These are phyloP conservation scores for Cydia amplana DNA, from an alignment of 1,140 invertebrate genomes.

Conservation along the genomic window DNA sequence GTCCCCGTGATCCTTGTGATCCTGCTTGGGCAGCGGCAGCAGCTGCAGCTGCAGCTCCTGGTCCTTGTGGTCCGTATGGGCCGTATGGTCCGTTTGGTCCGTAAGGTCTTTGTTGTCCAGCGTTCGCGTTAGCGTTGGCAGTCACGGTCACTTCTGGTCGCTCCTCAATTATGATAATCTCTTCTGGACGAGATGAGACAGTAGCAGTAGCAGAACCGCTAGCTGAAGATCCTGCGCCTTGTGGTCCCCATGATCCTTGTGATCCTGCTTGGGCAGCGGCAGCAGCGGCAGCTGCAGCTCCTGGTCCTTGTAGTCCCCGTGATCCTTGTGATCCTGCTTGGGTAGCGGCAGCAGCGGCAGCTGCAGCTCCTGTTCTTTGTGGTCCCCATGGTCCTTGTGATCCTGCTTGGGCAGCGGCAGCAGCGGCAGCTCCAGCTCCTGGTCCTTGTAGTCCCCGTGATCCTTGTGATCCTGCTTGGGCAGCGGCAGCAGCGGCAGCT, in stretches of 20 bases:
- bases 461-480: conserved; percentile 8
- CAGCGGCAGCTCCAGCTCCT: too few relatives aligned
- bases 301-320: too few relatives aligned
- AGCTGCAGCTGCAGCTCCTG: neutral
- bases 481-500: conserved; percentile 17
- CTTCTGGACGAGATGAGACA: neutral
- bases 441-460: neutral
- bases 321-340: too few relatives aligned
- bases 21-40: conserved; percentile 6
- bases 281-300: too few relatives aligned
- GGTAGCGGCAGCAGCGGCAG: too few relatives aligned
- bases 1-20: neutral
- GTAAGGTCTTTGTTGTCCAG: neutral
- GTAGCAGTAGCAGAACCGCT: neutral
- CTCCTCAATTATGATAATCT: neutral
- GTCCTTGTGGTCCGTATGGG: neutral
- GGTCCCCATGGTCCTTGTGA: neutral
- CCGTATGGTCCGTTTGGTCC: neutral
- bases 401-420: neutral
- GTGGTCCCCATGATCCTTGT: too few relatives aligned
- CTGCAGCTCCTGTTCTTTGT: neutral
- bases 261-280: too few relatives aligned
- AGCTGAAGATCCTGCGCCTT: neutral
- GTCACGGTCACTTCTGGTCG: neutral
- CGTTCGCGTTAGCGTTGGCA: neutral